Evolutionary conservation across 2,797 vertebrate genomes (phyloP), one percentile per base, ranked within the genome.

Genomic region (Epinephelus coioides): DNA sequence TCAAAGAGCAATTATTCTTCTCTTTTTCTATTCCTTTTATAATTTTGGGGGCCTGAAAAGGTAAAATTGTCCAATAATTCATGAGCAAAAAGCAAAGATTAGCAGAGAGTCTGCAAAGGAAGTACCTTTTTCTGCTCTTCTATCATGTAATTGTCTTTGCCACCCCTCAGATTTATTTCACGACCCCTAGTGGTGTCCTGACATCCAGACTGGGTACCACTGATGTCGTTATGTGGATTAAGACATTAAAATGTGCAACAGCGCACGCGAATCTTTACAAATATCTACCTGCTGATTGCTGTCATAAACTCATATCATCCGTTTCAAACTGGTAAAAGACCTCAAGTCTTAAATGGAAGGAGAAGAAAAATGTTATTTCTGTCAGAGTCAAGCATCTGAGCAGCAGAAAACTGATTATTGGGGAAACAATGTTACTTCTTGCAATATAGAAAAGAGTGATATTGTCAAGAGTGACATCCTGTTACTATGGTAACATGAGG

Each of bases 401-500:
- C n/a, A 5, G n/a, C 11, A 25, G 14, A 65, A 54, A 44, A 27
- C 46, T n/a, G 4, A 44, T 51, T 79, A 30, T 17, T 34, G 30
- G n/a, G 43, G 27, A 62, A 73, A 56, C 43, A 44, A 34, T 25
- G 7, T 43, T 13, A 34, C 17, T 78, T 62, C 34, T 43, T 18
- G 30, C 4, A 53, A 21, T 53, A 43, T 38, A 27, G 53, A n/a
- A 69, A 74, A 47, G 44, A 34, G 34, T 34, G 34, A 34, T 53
- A 50, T 47, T 40, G 43, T 75, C 55, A 50, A 46, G 30, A 74
- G 51, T 43, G 34, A 74, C 63, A 43, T 83, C 86, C 57, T 21
- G 84, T 90, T 73, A 51, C 86, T 19, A 73, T 86, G 82, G 83
- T 47, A 72, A 88, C 89, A 18, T 30, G 27, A 62, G 83, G 63